Percentiles rank a stretch among this genome's conserved stretches.
Evolutionary conservation across 1,140 invertebrate genomes (phyloP).

Genomic region (Rhopalosiphum maidis): DNA sequence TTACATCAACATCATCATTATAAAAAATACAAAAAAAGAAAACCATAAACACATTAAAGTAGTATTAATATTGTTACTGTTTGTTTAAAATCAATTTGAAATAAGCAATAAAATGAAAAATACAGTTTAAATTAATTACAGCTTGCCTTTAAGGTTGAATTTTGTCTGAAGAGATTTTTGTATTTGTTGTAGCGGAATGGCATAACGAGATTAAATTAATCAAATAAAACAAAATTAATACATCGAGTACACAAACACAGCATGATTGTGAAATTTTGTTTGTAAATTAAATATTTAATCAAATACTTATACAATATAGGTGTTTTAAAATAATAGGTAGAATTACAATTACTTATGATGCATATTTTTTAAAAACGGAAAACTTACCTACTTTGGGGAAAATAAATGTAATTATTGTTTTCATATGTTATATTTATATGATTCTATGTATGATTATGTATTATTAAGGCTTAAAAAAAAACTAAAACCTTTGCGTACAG

Average conservation of each 20-base stretch:
- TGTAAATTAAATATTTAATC: neutral
- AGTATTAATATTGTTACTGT: neutral
- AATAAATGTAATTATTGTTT: too few species aligned
- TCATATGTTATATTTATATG: too few species aligned
- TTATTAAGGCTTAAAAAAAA: too few species aligned
- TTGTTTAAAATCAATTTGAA: neutral
- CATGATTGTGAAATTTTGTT: neutral
- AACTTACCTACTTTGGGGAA: too few species aligned
- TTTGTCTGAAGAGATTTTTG: neutral
- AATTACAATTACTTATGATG: neutral
- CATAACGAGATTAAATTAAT: conserved; percentile 1
- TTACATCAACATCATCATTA: neutral
- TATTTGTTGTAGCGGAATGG: neutral
- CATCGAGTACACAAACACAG: neutral
- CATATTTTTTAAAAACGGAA: neutral
- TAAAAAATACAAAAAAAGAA: neutral
- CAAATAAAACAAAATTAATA: neutral
- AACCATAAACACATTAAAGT: neutral
- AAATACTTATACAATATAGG: neutral
- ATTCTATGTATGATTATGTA: too few species aligned
- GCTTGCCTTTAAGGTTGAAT: neutral
- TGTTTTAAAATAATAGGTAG: neutral
- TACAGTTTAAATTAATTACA: neutral
- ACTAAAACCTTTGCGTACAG: too few species aligned
- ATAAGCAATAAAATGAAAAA: neutral